These are phyloP conservation scores for Salvator merianae DNA, from an alignment of 2,113 vertebrate genomes.

Conservation along the genomic window DNA sequence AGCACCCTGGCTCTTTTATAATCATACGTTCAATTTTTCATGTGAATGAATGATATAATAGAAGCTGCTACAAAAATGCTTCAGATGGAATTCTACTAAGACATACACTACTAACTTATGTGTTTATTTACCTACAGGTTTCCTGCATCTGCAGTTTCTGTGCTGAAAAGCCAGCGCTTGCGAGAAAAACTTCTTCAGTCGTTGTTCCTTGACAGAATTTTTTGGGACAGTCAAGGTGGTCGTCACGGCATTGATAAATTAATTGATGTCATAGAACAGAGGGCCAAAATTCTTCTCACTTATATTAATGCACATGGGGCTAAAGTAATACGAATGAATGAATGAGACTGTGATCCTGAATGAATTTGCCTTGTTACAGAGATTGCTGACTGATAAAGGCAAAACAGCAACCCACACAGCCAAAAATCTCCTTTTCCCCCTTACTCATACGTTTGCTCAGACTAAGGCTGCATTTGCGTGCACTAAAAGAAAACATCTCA, in stretches of 20 bases:
- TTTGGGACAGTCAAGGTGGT: constrained; percentile 96
- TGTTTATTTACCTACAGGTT: constrained; percentile 77
- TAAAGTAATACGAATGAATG: constrained; percentile 83
- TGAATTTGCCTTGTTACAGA: background rate
- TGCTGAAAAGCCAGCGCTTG: constrained; percentile 86
- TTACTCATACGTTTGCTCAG: too few relatives aligned
- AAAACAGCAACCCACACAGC: too few relatives aligned
- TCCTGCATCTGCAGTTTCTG: constrained; percentile 86
- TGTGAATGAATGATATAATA: background rate
- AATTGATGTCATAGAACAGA: constrained; percentile 91
- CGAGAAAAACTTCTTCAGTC: constrained; percentile 94
- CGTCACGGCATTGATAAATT: constrained; percentile 93
- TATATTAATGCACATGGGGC: constrained; percentile 92
- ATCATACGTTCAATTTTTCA: background rate
- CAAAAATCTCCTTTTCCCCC: too few relatives aligned
- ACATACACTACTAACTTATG: constrained; percentile 47
- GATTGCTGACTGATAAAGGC: too few relatives aligned
- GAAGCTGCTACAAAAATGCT: constrained; percentile 28
- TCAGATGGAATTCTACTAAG: constrained; percentile 41
- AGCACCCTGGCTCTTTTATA: background rate
- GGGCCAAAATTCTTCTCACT: constrained; percentile 88
- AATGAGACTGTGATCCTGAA: constrained; percentile 63
- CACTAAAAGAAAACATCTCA: too few relatives aligned
- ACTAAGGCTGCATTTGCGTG: too few relatives aligned
- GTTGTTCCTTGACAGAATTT: constrained; percentile 91